These are phyloP conservation scores for Machimus atricapillus DNA, from an alignment of 2,888 invertebrate species.

Conservation along the genomic window DNA sequence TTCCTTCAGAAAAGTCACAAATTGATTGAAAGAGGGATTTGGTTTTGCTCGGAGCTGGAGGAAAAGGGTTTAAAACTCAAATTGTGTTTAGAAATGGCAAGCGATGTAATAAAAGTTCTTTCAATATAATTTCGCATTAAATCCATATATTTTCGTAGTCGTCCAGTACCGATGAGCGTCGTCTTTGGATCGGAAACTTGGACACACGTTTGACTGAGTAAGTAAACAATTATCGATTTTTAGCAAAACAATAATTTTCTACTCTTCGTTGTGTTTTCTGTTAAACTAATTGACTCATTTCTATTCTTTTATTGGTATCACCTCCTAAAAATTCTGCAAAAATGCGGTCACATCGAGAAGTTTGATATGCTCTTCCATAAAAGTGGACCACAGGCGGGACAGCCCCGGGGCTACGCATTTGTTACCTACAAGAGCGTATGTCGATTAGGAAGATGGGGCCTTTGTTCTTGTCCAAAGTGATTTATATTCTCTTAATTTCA, in stretches of 20 bases:
- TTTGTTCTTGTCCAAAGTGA: neutral
- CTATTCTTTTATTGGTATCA: conserved; percentile 81
- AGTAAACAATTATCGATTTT: conserved; percentile 63
- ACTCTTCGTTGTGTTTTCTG: neutral
- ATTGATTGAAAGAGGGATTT: neutral
- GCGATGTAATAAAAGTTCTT: conserved; percentile 35
- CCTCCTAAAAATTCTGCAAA: conserved; percentile 94
- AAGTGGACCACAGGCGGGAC: conserved; percentile 85
- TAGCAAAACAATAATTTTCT: conserved; percentile 8
- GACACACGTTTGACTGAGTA: conserved; percentile 93
- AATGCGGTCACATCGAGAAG: conserved; percentile 92
- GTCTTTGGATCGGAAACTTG: conserved; percentile 90
- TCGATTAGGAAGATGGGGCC: neutral
- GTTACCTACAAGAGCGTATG: conserved; percentile 75
- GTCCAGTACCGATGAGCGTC: conserved; percentile 55
- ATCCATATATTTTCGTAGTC: neutral
- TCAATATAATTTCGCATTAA: neutral
- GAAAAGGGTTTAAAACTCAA: neutral
- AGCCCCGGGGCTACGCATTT: conserved; percentile 93
- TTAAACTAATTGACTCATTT: conserved; percentile 46
- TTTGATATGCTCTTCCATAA: conserved; percentile 96
- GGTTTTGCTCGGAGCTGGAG: neutral
- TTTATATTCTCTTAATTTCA: conserved; percentile 44
- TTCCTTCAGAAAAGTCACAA: neutral
- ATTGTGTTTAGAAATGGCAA: conserved; percentile 39